Percentiles rank a stretch among this genome's conserved stretches.
Conservation (phyloP, 1,140 invertebrate genomes). For the Himalopsyche phryganea region DNA sequence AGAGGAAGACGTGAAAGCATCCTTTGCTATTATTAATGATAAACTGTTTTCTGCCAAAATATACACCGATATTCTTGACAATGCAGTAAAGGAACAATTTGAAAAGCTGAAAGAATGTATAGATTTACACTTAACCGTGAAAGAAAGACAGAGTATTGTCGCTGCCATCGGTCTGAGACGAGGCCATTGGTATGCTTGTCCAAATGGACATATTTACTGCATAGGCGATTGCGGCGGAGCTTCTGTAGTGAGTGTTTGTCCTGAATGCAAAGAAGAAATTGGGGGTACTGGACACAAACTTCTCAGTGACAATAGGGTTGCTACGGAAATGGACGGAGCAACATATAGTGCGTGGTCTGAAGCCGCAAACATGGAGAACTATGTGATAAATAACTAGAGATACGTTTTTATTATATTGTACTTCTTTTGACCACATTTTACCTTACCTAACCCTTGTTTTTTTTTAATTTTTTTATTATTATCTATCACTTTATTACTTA, state of each 20-base stretch:
- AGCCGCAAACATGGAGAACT: slow-evolving; percentile 39
- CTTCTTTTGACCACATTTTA: too few relatives aligned
- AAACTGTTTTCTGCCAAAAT: too few relatives aligned
- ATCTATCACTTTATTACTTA: too few relatives aligned
- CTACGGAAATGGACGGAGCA: slow-evolving; percentile 60
- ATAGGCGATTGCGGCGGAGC: slow-evolving; percentile 72
- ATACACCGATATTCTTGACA: not conserved
- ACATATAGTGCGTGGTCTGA: slow-evolving; percentile 48
- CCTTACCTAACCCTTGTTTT: too few relatives aligned
- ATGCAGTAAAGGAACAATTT: not conserved
- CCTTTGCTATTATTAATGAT: too few relatives aligned
- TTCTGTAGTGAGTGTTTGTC: slow-evolving; percentile 55
- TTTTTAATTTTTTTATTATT: too few relatives aligned
- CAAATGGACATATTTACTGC: slow-evolving; percentile 68
- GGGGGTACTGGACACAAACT: slow-evolving; percentile 61
- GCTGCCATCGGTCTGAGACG: slow-evolving; percentile 56
- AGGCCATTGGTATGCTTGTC: slow-evolving; percentile 74
- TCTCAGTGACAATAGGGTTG: slow-evolving; percentile 50
- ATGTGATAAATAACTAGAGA: too few relatives aligned
- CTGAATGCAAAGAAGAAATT: slow-evolving; percentile 59
- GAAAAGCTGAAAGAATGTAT: not conserved
- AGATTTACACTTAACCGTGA: not conserved
- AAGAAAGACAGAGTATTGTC: slow-evolving; percentile 58
- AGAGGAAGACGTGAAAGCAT: too few relatives aligned
- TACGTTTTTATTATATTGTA: too few relatives aligned